Percentiles rank a stretch among this genome's conserved stretches.
Evolutionary conservation across 1,140 invertebrate genomes (phyloP).

Genomic region (Heliconius nattereri): DNA sequence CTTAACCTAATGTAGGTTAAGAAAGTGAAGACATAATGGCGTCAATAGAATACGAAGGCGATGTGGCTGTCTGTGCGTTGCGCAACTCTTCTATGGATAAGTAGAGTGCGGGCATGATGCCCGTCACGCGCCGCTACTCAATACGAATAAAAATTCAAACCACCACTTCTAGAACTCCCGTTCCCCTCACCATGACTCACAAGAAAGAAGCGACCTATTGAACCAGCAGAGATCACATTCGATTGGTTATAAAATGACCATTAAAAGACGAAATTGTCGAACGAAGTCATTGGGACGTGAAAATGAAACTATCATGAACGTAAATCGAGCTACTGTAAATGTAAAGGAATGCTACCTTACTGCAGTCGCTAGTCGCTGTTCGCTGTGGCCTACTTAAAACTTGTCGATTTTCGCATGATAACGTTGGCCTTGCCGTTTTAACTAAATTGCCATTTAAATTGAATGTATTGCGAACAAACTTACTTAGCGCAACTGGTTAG

Average conservation of each 20-base stretch:
- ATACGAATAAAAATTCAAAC: constrained; percentile 53
- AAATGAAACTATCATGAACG: constrained; percentile 76
- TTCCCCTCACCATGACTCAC: constrained; percentile 31
- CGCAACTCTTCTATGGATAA: constrained; percentile 66
- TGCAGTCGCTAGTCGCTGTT: constrained; percentile 56
- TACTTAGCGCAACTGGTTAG: constrained; percentile 66
- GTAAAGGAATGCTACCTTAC: constrained; percentile 70
- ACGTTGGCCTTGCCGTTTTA: constrained; percentile 73
- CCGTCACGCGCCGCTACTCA: constrained; percentile 56
- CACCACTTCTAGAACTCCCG: constrained; percentile 41
- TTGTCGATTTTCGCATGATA: constrained; percentile 78
- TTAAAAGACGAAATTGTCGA: constrained; percentile 59
- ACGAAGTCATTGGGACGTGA: constrained; percentile 69
- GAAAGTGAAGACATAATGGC: constrained; percentile 68
- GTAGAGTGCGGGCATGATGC: constrained; percentile 64
- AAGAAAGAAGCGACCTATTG: constrained; percentile 58
- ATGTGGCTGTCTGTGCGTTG: constrained; percentile 56
- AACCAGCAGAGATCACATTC: constrained; percentile 55
- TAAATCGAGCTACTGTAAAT: constrained; percentile 73
- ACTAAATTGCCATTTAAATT: constrained; percentile 75
- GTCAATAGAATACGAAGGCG: constrained; percentile 65
- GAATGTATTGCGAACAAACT: constrained; percentile 67
- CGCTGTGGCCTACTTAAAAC: constrained; percentile 72
- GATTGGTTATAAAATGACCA: constrained; percentile 56
- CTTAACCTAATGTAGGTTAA: constrained; percentile 49